phyloP scores from a whole-genome alignment of 2,888 invertebrate genomes.

The Escarpia spicata region DNA sequence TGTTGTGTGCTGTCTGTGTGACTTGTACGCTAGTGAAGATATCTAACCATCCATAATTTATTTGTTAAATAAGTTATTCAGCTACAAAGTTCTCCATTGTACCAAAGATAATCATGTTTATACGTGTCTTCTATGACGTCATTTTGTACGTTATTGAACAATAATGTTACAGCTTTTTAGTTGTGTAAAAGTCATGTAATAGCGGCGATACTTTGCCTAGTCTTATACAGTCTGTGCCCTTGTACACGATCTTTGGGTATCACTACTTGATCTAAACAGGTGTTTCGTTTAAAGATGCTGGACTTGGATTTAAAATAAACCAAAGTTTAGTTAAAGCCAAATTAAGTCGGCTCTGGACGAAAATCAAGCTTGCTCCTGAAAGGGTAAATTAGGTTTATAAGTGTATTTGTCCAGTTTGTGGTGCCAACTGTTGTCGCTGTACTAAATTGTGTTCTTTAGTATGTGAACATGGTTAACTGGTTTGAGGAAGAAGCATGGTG shows the following conservation, averaged over 20 bases:
- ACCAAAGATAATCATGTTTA: neutral
- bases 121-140: too few relatives aligned
- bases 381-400: neutral
- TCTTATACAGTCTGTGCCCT: neutral
- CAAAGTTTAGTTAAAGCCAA: neutral
- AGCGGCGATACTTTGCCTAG: neutral
- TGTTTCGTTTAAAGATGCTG: neutral
- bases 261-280: neutral
- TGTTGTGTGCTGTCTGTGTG: neutral
- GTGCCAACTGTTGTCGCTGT: neutral
- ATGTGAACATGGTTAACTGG: neutral
- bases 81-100: neutral
- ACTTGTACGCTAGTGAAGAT: neutral
- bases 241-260: neutral
- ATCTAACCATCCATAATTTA: neutral
- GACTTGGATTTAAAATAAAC: neutral
- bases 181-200: neutral
- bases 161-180: neutral
- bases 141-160: too few relatives aligned
- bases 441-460: neutral
- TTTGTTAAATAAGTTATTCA: neutral
- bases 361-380: neutral
- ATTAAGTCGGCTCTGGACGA: neutral
- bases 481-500: neutral
- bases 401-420: neutral